These are phyloP conservation scores for Xestoiulus laeticollis DNA, from an alignment of 2,888 invertebrate genomes.

Conservation along the genomic window DNA sequence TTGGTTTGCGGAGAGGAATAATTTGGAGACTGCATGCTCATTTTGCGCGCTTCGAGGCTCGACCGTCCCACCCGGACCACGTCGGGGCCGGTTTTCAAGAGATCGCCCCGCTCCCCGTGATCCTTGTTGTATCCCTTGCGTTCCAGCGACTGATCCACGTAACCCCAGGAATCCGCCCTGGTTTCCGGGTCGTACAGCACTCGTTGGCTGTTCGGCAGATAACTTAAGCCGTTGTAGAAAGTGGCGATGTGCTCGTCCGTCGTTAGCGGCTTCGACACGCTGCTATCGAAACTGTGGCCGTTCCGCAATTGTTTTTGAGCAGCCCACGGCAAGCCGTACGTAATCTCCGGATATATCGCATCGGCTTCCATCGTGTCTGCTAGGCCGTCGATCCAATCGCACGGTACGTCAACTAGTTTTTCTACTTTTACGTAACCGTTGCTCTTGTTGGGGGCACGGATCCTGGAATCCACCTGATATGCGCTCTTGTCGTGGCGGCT, in stretches of 20 bases:
- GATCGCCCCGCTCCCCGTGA: slow-evolving; percentile 34
- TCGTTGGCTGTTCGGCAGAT: not conserved
- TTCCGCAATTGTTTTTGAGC: slow-evolving; percentile 40
- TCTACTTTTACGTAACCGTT: slow-evolving; percentile 52
- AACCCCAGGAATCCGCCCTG: slow-evolving; percentile 51
- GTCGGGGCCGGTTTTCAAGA: not conserved
- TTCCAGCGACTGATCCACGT: slow-evolving; percentile 49
- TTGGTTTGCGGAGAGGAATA: not conserved
- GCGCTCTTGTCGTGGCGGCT: slow-evolving; percentile 10
- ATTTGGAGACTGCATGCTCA: not conserved
- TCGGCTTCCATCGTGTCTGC: slow-evolving; percentile 48
- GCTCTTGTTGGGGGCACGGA: not conserved
- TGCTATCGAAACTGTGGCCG: slow-evolving; percentile 38
- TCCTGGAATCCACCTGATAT: not conserved
- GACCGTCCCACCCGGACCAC: not conserved
- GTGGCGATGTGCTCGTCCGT: slow-evolving; percentile 51
- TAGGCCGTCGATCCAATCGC: slow-evolving; percentile 16
- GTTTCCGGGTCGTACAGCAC: not conserved
- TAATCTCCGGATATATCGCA: slow-evolving; percentile 39
- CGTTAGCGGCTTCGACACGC: not conserved
- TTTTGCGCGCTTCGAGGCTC: not conserved
- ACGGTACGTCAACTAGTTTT: slow-evolving; percentile 49
- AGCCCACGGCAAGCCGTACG: not conserved
- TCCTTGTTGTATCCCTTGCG: slow-evolving; percentile 49
- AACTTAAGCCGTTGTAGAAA: not conserved